Conservation (phyloP, 2,797 vertebrate genomes). For the Megalops cyprinoides region DNA sequence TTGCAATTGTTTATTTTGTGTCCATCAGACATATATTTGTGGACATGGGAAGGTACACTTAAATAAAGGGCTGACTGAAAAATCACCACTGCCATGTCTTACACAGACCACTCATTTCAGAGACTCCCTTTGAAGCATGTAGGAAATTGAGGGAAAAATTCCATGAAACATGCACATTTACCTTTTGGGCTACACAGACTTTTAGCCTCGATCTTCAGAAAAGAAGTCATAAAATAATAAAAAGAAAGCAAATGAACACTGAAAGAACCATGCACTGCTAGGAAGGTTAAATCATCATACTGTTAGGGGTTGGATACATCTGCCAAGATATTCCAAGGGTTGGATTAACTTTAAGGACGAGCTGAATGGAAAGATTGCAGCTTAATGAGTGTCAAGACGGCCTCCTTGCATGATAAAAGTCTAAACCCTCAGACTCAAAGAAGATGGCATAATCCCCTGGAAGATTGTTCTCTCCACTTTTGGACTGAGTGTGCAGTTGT, state of each 20-base stretch:
- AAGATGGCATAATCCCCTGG: slow-evolving; percentile 22
- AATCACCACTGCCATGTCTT: no score
- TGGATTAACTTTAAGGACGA: slow-evolving; percentile 21
- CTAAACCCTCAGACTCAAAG: slow-evolving; percentile 7
- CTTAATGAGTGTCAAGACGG: slow-evolving; percentile 33
- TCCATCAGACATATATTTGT: not conserved
- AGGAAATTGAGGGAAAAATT: not conserved
- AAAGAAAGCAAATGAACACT: not conserved
- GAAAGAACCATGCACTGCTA: not conserved
- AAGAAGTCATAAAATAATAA: not conserved
- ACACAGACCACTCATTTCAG: not conserved
- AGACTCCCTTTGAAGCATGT: not conserved
- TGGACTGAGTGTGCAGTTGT: not conserved
- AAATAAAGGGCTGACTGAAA: not conserved
- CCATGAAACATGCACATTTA: not conserved
- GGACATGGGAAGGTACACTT: not conserved
- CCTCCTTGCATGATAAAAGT: slow-evolving; percentile 19
- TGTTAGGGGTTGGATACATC: not conserved
- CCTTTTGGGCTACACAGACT: not conserved
- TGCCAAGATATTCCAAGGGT: slow-evolving; percentile 17
- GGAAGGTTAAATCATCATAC: slow-evolving; percentile 3
- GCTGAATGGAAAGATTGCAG: slow-evolving; percentile 27
- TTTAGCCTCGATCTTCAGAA: not conserved
- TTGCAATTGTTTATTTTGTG: not conserved
- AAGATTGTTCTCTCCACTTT: slow-evolving; percentile 16